These are phyloP conservation scores for Sebastes wilsoni DNA, from an alignment of 2,797 vertebrate species.

Conservation along the genomic window DNA sequence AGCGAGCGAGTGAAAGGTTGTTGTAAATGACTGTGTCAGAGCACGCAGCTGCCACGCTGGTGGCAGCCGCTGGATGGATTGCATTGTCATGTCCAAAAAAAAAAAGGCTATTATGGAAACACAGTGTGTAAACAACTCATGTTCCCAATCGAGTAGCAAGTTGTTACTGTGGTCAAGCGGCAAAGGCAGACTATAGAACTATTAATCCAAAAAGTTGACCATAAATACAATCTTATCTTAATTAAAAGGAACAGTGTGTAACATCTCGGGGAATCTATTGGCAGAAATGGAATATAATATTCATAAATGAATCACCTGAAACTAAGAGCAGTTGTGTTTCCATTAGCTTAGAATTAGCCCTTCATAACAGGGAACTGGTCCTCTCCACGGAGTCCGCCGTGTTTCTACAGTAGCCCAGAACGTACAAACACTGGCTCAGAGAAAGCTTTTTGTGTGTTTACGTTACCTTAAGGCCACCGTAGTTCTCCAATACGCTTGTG, in stretches of 20 bases:
- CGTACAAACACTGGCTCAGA: too few relatives aligned
- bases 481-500: too few relatives aligned
- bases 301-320: too few relatives aligned
- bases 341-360: too few relatives aligned
- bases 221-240: neutral
- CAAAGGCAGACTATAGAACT: neutral
- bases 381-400: too few relatives aligned
- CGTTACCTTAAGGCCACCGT: too few relatives aligned
- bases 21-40: slow-evolving; percentile 51
- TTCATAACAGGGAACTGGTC: too few relatives aligned
- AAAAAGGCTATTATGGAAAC: slow-evolving; percentile 54
- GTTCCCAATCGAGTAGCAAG: slow-evolving; percentile 23
- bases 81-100: slow-evolving; percentile 45
- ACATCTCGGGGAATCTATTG: too few relatives aligned
- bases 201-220: neutral
- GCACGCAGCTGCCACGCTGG: slow-evolving; percentile 53
- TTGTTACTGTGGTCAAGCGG: neutral
- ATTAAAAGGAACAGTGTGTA: neutral
- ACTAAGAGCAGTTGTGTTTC: too few relatives aligned
- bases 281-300: too few relatives aligned
- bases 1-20: slow-evolving; percentile 66
- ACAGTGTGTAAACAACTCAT: slow-evolving; percentile 49
- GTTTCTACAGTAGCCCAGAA: too few relatives aligned
- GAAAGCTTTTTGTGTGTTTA: too few relatives aligned
- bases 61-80: slow-evolving; percentile 61